Evolutionary conservation across 2,113 vertebrate genomes (phyloP).

Genomic region (Pollimyrus isidori): DNA sequence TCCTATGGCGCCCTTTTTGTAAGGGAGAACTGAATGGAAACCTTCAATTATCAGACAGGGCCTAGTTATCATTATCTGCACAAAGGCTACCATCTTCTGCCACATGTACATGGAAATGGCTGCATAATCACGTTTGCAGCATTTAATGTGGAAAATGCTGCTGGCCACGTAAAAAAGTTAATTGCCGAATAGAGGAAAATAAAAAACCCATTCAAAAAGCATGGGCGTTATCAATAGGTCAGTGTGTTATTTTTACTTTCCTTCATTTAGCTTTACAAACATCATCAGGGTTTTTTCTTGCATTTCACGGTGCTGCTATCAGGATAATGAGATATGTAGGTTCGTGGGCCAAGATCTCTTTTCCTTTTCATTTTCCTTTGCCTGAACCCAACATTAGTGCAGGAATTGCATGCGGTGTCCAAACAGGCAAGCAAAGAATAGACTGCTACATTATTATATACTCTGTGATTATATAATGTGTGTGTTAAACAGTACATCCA

Average conservation of each 20-base stretch:
- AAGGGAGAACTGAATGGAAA: constrained; percentile 38
- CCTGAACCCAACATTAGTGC: background rate
- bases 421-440: background rate
- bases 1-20: constrained; percentile 35
- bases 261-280: constrained; percentile 45
- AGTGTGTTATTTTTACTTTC: constrained; percentile 42
- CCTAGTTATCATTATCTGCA: constrained; percentile 52
- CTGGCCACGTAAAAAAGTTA: constrained; percentile 13
- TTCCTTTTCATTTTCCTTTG: background rate
- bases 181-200: constrained; percentile 42
- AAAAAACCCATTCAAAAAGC: constrained; percentile 40
- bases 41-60: constrained; percentile 40
- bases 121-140: constrained; percentile 33
- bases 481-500: background rate
- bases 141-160: constrained; percentile 42
- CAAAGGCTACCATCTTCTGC: constrained; percentile 44
- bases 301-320: background rate
- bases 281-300: background rate
- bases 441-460: background rate
- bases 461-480: background rate
- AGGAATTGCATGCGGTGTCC: background rate
- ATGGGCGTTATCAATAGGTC: constrained; percentile 38
- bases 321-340: background rate
- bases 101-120: constrained; percentile 30
- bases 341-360: background rate